Conservation (phyloP, 2,113 vertebrate species). For the Prinia subflava region DNA sequence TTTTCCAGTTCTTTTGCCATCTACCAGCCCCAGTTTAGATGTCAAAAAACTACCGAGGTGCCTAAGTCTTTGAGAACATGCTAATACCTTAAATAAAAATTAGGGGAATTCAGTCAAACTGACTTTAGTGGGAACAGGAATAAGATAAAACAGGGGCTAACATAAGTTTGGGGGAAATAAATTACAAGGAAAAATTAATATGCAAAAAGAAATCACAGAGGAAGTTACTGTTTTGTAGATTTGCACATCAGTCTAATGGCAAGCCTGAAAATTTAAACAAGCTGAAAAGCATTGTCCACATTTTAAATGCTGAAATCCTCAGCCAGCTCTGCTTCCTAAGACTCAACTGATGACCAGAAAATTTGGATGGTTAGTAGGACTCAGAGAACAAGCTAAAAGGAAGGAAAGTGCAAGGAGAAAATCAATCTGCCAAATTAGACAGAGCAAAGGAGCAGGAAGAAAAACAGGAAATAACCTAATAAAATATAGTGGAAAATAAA, state of each 20-base stretch:
- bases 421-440: slow-evolving; percentile 64
- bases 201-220: neutral
- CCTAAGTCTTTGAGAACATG: neutral
- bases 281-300: neutral
- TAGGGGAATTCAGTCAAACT: neutral
- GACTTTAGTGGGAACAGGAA: neutral
- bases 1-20: neutral
- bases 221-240: neutral
- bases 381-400: neutral
- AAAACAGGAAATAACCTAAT: slow-evolving; percentile 66
- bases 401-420: slow-evolving; percentile 48
- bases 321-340: neutral
- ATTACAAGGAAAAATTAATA: neutral
- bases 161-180: neutral
- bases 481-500: slow-evolving; percentile 65
- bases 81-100: neutral
- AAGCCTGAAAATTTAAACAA: neutral
- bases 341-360: neutral
- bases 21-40: neutral
- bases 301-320: neutral
- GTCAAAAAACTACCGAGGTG: neutral
- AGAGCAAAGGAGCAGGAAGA: slow-evolving; percentile 60
- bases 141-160: neutral
- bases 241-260: neutral
- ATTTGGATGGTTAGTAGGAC: neutral